Percentiles rank a stretch among this genome's conserved stretches.
phyloP scores from a whole-genome alignment of 2,797 vertebrate species.

The Leptatherina wallacei region DNA sequence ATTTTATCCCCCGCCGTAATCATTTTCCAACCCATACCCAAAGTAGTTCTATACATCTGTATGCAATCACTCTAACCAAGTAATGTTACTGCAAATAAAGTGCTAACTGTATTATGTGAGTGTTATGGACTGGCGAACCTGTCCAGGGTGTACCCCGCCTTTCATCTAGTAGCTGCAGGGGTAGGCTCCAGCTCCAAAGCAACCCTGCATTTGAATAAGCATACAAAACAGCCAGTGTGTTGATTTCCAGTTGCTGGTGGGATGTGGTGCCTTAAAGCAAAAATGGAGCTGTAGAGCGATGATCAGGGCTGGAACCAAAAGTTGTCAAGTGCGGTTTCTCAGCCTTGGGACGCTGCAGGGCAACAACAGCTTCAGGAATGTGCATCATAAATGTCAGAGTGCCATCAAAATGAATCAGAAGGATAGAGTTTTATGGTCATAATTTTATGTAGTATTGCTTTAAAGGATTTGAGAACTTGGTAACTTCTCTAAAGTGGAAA shows the following conservation, averaged over 20 bases:
- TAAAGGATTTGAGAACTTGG: background rate
- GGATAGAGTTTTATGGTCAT: background rate
- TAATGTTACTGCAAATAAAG: background rate
- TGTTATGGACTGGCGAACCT: background rate
- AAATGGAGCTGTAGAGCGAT: background rate
- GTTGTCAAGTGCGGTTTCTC: background rate
- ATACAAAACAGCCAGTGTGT: background rate
- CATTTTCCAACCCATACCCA: background rate
- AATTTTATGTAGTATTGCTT: background rate
- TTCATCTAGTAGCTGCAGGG: background rate
- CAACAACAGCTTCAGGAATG: background rate
- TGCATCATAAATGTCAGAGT: background rate
- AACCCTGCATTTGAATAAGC: background rate
- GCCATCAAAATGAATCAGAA: background rate
- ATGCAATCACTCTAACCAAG: too few species aligned
- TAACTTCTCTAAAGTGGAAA: background rate
- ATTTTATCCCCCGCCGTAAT: background rate
- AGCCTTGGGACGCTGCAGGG: background rate
- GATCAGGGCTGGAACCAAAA: background rate
- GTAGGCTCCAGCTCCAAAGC: background rate
- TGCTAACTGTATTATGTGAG: background rate
- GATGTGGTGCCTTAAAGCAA: background rate
- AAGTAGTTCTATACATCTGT: too few species aligned
- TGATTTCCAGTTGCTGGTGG: background rate
- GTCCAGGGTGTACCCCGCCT: background rate